Conservation (phyloP, 2,113 vertebrate genomes). For the Podilymbus podiceps region DNA sequence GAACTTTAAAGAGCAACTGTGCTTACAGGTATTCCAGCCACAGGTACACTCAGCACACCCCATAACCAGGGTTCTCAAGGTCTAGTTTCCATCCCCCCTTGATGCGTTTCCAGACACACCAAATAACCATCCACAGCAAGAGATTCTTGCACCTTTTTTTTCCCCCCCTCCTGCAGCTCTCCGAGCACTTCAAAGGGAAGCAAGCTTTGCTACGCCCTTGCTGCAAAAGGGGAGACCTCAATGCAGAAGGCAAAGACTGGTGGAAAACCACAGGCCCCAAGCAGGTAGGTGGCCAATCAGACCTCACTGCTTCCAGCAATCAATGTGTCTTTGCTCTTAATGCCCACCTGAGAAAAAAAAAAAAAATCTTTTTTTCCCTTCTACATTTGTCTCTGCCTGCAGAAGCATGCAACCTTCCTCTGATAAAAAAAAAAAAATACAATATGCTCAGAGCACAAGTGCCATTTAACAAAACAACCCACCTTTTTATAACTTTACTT, state of each 20-base stretch:
- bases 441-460: background rate
- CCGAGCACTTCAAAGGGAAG: background rate
- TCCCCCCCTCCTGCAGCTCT: background rate
- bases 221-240: background rate
- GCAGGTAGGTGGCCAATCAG: conserved; percentile 11
- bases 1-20: background rate
- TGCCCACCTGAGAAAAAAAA: background rate
- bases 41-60: background rate
- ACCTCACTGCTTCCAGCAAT: background rate
- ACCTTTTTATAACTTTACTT: conserved; percentile 33
- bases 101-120: background rate
- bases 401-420: background rate
- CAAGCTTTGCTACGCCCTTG: background rate
- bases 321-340: background rate
- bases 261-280: background rate
- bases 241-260: background rate
- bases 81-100: background rate
- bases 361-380: background rate
- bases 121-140: background rate
- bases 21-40: background rate
- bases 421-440: background rate
- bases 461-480: background rate
- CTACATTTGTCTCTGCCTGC: background rate
- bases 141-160: background rate
- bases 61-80: background rate